phyloP scores from a whole-genome alignment of 2,797 vertebrate genomes.

The Acropternis orthonyx region DNA sequence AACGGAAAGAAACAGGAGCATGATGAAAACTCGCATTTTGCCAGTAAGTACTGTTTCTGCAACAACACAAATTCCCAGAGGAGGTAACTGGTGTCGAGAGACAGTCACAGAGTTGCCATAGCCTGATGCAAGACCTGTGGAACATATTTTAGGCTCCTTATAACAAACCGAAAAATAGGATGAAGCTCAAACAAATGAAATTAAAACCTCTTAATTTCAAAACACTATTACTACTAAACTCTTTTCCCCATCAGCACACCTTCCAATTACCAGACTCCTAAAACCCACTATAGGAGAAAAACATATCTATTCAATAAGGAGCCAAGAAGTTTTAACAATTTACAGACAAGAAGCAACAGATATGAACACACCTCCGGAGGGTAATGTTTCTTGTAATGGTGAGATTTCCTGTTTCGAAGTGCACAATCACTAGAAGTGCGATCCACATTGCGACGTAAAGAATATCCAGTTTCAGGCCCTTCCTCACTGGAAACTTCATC shows the following conservation, averaged over 20 bases:
- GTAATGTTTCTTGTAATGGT: constrained; percentile 93
- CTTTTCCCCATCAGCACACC: not conserved
- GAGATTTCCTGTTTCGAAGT: constrained; percentile 88
- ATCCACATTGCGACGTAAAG: constrained; percentile 79
- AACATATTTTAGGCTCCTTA: not conserved
- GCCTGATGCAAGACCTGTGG: not conserved
- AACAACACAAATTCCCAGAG: not conserved
- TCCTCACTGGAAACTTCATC: constrained; percentile 98
- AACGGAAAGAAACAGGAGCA: not conserved
- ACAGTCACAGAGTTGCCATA: not conserved
- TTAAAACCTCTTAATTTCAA: not conserved
- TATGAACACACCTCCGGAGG: constrained; percentile 82
- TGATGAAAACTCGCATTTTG: not conserved
- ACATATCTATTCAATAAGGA: not conserved
- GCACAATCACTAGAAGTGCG: constrained; percentile 83
- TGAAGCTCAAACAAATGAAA: not conserved
- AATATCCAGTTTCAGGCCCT: constrained; percentile 87
- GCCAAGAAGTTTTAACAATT: not conserved
- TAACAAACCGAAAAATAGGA: not conserved
- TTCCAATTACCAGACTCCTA: not conserved
- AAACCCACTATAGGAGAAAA: not conserved
- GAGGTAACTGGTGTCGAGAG: not conserved
- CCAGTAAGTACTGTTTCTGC: not conserved
- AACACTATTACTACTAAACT: not conserved
- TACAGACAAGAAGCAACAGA: not conserved